Evolutionary conservation across 1,140 invertebrate genomes (phyloP), one percentile per base, ranked within the genome.

Genomic region (Camponotus vicinus): DNA sequence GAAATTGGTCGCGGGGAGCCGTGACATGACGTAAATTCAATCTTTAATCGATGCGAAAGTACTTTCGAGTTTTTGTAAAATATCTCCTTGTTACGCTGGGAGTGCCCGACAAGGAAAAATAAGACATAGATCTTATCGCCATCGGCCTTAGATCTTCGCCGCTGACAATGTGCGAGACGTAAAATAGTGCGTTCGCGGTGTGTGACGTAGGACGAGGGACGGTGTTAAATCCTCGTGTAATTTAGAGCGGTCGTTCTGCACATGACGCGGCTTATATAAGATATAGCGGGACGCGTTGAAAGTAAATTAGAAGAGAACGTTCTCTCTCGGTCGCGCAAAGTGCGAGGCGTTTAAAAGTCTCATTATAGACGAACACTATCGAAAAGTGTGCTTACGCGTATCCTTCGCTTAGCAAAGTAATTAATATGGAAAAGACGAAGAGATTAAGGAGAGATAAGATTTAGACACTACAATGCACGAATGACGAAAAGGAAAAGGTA

Each of bases 251-350:
- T 18, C 52, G 40, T 73, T 42, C 67, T 42, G 67, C 55, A 55
- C 27, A 61, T 66, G 59, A 78, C 55, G 27, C 42, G 40, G 11
- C 27, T 83, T 73, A 75, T 42, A n/a, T 73, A 83, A 83, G 79
- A 80, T 57, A 55, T 59, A 32, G 27, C 11, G 79, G 66, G 55
- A 57, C 52, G 18, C 21, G 67, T 59, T 45, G 79, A 45, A 45
- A 59, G 42, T 82, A 73, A 82, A 82, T 73, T 82, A 61, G 55
- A 73, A 52, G 75, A 42, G 69, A 49, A 18, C 15, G 45, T 69
- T 78, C 18, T 42, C 49, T 34, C n/a, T 37, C n/a, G 32, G 18
- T 11, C 34, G 18, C n/a, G 13, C 5, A 13, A 13, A 7, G 34
- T 18, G 27, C 15, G 67, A 61, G 13, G 37, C n/a, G 27, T 37